Conservation (phyloP, 2,113 vertebrate genomes). For the Neofelis nebulosa region DNA sequence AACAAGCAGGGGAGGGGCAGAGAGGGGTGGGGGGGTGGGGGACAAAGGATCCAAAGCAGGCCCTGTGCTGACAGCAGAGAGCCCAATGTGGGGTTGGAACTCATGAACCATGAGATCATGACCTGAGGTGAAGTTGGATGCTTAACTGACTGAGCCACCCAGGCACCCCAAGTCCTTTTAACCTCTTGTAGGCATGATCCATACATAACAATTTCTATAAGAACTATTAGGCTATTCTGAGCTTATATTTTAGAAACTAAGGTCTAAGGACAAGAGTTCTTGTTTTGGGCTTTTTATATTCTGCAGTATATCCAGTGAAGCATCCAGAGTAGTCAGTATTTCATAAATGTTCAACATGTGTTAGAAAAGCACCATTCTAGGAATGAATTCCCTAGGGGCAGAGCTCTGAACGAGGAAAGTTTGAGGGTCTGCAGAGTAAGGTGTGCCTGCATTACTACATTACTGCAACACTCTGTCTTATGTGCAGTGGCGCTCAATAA, state of each 20-base stretch:
- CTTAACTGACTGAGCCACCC: no score
- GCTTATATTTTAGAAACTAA: constrained; percentile 2
- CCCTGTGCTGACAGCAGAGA: no score
- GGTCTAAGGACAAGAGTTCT: not conserved
- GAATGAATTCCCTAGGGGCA: not conserved
- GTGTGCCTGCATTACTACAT: not conserved
- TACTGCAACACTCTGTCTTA: constrained; percentile 15
- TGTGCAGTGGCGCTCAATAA: constrained; percentile 43
- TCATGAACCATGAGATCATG: no score
- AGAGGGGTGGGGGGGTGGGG: no score
- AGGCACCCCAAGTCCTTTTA: not conserved
- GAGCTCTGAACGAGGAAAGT: not conserved
- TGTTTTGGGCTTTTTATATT: not conserved
- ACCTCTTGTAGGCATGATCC: not conserved
- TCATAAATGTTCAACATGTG: not conserved
- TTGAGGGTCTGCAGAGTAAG: not conserved
- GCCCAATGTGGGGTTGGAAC: no score
- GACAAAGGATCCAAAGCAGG: no score
- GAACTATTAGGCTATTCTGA: not conserved
- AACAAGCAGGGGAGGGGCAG: no score
- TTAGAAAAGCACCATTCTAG: not conserved
- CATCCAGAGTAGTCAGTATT: not conserved
- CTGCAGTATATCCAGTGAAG: not conserved
- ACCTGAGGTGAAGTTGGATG: no score
- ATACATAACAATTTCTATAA: not conserved